These are phyloP conservation scores for Zapornia atra DNA, from an alignment of 2,113 vertebrate species.

Conservation along the genomic window DNA sequence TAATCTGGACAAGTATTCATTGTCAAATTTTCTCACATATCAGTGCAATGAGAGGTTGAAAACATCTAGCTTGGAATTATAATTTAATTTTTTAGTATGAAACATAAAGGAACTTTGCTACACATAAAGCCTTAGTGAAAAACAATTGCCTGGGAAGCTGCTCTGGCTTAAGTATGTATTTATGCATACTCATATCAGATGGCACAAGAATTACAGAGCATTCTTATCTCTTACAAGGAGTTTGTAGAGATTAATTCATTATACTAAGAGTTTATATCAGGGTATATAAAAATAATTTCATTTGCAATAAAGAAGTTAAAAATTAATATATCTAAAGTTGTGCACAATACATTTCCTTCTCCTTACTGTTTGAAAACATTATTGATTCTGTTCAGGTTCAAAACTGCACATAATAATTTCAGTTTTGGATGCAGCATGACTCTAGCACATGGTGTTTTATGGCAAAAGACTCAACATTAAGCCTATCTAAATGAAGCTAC, in stretches of 20 bases:
- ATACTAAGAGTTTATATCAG: neutral
- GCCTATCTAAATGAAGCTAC: neutral
- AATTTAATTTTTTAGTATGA: neutral
- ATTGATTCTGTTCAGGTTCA: neutral
- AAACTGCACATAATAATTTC: neutral
- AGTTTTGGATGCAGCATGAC: neutral
- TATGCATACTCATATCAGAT: neutral
- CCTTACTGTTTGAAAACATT: neutral
- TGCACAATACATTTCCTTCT: neutral
- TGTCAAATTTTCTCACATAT: neutral
- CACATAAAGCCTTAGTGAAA: neutral
- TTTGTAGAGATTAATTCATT: neutral
- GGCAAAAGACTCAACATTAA: neutral
- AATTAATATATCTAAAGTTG: neutral
- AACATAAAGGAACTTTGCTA: neutral
- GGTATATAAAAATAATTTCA: neutral
- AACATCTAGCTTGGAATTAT: neutral
- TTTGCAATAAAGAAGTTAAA: neutral
- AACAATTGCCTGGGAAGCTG: neutral
- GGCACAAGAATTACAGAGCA: neutral
- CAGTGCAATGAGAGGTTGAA: neutral
- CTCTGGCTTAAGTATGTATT: neutral
- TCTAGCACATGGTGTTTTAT: neutral
- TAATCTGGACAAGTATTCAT: neutral
- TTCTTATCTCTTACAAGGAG: neutral